Evolutionary conservation across 2,113 vertebrate genomes (phyloP), one percentile per base, ranked within the genome.

Genomic region (Salvelinus alpinus): DNA sequence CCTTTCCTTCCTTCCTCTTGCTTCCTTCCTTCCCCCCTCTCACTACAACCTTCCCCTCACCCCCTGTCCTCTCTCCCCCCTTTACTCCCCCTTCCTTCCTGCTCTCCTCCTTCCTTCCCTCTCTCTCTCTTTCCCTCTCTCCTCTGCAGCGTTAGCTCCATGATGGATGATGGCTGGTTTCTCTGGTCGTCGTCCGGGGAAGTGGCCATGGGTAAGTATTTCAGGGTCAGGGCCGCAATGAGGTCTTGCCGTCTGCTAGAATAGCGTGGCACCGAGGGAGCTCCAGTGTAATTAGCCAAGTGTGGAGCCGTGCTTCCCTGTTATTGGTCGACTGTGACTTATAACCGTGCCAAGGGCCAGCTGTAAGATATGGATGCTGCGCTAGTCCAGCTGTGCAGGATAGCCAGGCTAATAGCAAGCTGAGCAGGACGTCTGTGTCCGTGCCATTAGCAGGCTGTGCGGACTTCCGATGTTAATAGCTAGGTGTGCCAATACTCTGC

Each of bases 171-270:
- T 89, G 91, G 80, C 86, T 84, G 78, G 82, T 83, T 86, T 67
- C 65, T 86, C 69, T 84, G 51, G 71, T 78, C 86, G 72, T 64
- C 75, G 85, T 78, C 79, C 83, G 71, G 70, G 71, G 88, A 92
- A 81, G 88, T 90, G 64, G 74, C 89, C 93, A 89, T 88, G 92
- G 92, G 89, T 84, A 92, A 92, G 88, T 91, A 93, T 93, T 93
- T 94, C 92, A 90, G 91, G 83, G 91, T 90, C 90, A 89, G 68
- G 78, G 60, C 64, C 60, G 74, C 25, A 24, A 64, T 22, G 16
- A 29, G 24, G 70, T 91, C 89, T 87, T 82, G 75, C 75, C 64
- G 80, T 78, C 82, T 82, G 82, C 47, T 71, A 48, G 9, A 80
- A 72, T 73, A 57, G 70, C 9, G 2, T 44, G 38, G 38, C 62